Base-by-base conservation (phyloP, 2,888 invertebrate species). In the Camptogramma bilineatum region DNA sequence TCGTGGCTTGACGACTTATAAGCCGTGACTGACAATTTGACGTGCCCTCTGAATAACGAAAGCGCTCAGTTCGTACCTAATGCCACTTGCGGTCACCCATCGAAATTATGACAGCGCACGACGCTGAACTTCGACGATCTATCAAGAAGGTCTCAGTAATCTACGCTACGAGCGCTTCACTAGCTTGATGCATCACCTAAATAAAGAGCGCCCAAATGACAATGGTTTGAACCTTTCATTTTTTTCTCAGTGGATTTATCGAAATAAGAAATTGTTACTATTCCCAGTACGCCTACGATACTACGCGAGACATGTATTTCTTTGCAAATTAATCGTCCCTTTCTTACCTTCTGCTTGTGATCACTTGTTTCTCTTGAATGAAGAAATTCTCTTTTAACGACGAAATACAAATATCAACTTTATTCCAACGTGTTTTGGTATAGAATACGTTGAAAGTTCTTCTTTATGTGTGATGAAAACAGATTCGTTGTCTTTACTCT, bases 201-300 rank as follows among this genome's bases (percentile, higher is more conserved):
- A n/a, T n/a, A n/a, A n/a, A n/a, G n/a, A n/a, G n/a, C n/a, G n/a
- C n/a, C n/a, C n/a, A n/a, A n/a, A n/a, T n/a, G n/a, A n/a, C n/a
- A n/a, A n/a, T n/a, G 24, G 24, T 28, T 8, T 28, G 31, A 42
- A 42, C 5, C n/a, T 16, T 16, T 0, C 4, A 42, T 10, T n/a
- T 0, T 10, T 44, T 42, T 18, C 19, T 10, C 79, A 79, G 79
- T 79, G 79, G 75, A 79, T 81, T 80, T 77, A 78, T 77, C 80
- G 82, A 85, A 86, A 90, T 87, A 86, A 85, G 83, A 87, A 87
- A 87, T 85, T 85, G 86, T 87, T 83, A 85, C 80, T 82, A 78
- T 78, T 88, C 86, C 84, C 87, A 74, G 83, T 84, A 81, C 84
- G 84, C 83, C 83, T 80, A 78, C 84, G 81, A 81, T 83, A 84